A percentile compares a stretch with the other conserved stretches of the same genome.
phyloP scores from a whole-genome alignment of 2,113 vertebrate genomes.

The Cercocebus atys region DNA sequence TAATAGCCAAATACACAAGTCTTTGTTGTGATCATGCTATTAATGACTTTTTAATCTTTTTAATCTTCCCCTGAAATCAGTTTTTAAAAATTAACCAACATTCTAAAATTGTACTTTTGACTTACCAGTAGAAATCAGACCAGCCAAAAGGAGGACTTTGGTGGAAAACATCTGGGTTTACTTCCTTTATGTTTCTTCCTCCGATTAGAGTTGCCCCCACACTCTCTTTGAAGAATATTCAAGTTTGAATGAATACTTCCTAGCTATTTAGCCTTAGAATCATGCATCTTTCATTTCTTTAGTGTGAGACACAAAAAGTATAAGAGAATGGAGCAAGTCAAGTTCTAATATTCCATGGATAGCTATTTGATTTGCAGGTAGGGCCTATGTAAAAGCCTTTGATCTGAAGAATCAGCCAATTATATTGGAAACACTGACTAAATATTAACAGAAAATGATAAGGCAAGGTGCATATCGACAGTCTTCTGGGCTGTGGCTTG shows the following conservation, averaged over 20 bases:
- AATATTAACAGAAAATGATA: slow-evolving; percentile 73
- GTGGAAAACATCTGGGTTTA: slow-evolving; percentile 72
- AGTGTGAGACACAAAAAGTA: not conserved
- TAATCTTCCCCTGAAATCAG: not conserved
- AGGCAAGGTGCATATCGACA: not conserved
- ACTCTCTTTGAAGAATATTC: not conserved
- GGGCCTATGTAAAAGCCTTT: slow-evolving; percentile 36
- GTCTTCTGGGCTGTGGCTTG: not conserved
- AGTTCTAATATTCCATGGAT: not conserved
- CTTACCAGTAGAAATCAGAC: slow-evolving; percentile 82
- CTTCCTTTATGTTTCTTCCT: not conserved
- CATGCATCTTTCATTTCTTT: not conserved
- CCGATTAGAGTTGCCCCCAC: not conserved
- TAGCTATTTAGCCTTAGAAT: slow-evolving; percentile 32
- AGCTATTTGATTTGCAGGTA: not conserved
- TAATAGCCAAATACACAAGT: not conserved
- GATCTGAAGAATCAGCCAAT: slow-evolving; percentile 3
- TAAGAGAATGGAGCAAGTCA: not conserved
- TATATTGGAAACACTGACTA: slow-evolving; percentile 52
- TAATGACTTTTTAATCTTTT: slow-evolving; percentile 11
- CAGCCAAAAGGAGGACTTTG: slow-evolving; percentile 69
- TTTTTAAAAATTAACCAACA: slow-evolving; percentile 31
- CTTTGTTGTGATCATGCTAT: not conserved
- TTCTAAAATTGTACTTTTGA: not conserved
- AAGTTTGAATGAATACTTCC: not conserved